phyloP scores from a whole-genome alignment of 2,888 invertebrate genomes.

The Lutraria lutraria region DNA sequence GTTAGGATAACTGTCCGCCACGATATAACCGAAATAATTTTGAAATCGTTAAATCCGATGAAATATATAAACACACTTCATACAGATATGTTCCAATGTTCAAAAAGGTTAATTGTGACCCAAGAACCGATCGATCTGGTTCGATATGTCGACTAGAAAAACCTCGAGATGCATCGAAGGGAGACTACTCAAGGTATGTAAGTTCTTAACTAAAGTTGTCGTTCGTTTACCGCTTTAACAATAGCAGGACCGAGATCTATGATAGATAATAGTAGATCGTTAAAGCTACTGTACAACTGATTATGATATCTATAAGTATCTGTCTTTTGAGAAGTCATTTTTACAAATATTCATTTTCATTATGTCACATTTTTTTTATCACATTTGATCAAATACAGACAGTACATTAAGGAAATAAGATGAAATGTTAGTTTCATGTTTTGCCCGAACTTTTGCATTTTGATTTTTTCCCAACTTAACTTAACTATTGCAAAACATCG shows the following conservation, averaged over 20 bases:
- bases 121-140: neutral
- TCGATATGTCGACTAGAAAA: neutral
- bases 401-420: too few relatives aligned
- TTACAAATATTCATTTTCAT: too few relatives aligned
- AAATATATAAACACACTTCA: too few relatives aligned
- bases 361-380: too few relatives aligned
- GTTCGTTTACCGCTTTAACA: neutral
- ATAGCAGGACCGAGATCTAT: neutral
- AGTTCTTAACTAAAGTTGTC: neutral
- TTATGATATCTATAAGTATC: neutral
- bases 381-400: too few relatives aligned
- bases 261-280: neutral
- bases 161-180: neutral
- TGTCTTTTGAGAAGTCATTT: neutral
- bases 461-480: too few relatives aligned
- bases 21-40: too few relatives aligned
- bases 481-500: too few relatives aligned
- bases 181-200: neutral
- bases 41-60: too few relatives aligned
- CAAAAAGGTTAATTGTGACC: neutral
- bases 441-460: too few relatives aligned
- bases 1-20: too few relatives aligned
- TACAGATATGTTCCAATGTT: neutral
- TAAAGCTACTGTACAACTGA: neutral
- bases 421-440: too few relatives aligned